Percentiles rank a stretch among this genome's conserved stretches.
phyloP scores from a whole-genome alignment of 2,888 invertebrate genomes.

The Eristalis intricaria region DNA sequence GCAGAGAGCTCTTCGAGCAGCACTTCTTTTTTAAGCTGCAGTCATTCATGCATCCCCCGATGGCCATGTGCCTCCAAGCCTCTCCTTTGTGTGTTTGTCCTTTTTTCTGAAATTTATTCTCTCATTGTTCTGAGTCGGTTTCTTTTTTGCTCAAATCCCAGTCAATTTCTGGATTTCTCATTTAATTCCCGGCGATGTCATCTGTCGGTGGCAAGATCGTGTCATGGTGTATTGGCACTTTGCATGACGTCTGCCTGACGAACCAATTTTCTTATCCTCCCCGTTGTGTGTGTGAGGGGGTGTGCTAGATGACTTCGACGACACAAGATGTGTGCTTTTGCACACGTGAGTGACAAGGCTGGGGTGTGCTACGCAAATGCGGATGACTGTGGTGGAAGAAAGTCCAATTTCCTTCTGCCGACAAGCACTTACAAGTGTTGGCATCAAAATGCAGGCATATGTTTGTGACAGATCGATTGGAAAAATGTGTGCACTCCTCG shows the following conservation, averaged over 20 bases:
- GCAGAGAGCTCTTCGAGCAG: neutral
- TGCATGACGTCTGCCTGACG: slow-evolving; percentile 51
- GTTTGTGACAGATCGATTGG: neutral
- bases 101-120: neutral
- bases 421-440: neutral
- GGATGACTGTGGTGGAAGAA: neutral
- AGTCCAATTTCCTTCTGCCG: neutral
- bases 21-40: slow-evolving; percentile 4
- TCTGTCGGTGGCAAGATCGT: slow-evolving; percentile 8
- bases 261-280: slow-evolving; percentile 42
- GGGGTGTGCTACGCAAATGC: neutral
- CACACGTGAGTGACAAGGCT: neutral
- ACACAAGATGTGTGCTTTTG: neutral
- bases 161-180: neutral
- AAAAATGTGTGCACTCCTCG: neutral
- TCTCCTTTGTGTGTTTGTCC: neutral
- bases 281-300: neutral
- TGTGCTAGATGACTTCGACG: neutral
- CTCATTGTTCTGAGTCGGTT: slow-evolving; percentile 9
- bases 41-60: neutral
- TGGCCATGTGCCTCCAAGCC: neutral
- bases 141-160: neutral
- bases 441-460: neutral
- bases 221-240: slow-evolving; percentile 45
- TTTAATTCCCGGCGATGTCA: neutral